phyloP scores from a whole-genome alignment of 2,113 vertebrate genomes.

The Equus quagga region DNA sequence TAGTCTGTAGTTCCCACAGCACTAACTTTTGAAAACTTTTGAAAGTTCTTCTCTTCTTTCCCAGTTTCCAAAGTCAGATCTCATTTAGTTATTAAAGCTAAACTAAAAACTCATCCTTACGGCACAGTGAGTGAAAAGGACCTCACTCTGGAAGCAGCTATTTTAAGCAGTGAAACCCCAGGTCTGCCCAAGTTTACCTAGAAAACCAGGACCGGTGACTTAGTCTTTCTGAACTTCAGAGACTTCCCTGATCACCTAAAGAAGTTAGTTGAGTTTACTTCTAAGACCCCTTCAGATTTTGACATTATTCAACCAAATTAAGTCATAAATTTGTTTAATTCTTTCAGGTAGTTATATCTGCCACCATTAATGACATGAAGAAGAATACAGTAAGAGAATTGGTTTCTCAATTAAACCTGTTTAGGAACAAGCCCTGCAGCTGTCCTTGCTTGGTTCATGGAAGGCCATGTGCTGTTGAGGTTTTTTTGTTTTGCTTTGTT shows the following conservation, averaged over 20 bases:
- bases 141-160: not conserved
- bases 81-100: slow-evolving; percentile 15
- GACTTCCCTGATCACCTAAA: not conserved
- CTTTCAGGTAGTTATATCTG: not conserved
- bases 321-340: not conserved
- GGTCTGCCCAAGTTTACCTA: not conserved
- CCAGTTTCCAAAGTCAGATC: slow-evolving; percentile 22
- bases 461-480: not conserved
- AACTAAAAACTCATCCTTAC: slow-evolving; percentile 15
- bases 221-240: not conserved
- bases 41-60: not conserved
- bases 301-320: not conserved
- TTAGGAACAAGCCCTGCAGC: not conserved
- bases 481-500: not conserved
- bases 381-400: not conserved
- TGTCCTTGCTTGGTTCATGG: not conserved
- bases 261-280: not conserved
- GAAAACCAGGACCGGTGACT: not conserved
- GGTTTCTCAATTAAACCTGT: not conserved
- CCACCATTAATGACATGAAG: not conserved
- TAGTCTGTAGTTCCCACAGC: not conserved
- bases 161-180: not conserved
- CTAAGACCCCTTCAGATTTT: not conserved
- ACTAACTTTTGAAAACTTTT: not conserved
- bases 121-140: not conserved